phyloP scores from a whole-genome alignment of 2,888 invertebrate genomes.

The Parnassius apollo region DNA sequence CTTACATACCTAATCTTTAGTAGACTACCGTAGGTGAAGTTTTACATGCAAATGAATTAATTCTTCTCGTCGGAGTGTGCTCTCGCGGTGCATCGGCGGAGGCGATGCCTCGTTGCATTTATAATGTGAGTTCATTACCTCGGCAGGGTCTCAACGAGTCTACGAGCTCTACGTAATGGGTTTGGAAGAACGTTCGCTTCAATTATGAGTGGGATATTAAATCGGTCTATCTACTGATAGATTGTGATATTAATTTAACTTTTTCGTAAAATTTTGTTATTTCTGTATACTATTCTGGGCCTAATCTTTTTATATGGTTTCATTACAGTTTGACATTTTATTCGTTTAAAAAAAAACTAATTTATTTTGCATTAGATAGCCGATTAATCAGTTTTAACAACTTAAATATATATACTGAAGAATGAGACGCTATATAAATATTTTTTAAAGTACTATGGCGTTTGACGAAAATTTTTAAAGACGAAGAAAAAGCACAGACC shows the following conservation, averaged over 20 bases:
- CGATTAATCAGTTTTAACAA: too few relatives aligned
- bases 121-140: constrained; percentile 79
- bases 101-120: constrained; percentile 78
- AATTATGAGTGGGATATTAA: constrained; percentile 76
- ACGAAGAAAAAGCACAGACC: not conserved
- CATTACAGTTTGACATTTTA: too few relatives aligned
- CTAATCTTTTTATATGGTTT: too few relatives aligned
- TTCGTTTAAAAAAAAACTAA: too few relatives aligned
- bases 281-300: not conserved
- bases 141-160: constrained; percentile 58
- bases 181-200: constrained; percentile 75
- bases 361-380: too few relatives aligned
- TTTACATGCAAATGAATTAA: constrained; percentile 81
- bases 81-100: constrained; percentile 59
- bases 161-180: constrained; percentile 64
- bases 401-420: too few relatives aligned
- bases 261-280: not conserved
- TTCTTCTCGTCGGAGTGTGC: constrained; percentile 71
- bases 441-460: not conserved
- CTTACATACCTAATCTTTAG: constrained; percentile 62
- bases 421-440: too few relatives aligned
- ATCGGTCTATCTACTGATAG: constrained; percentile 56
- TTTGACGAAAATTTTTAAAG: constrained; percentile 5
- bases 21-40: constrained; percentile 62
- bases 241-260: constrained; percentile 7